Evolutionary conservation across 2,797 vertebrate genomes (phyloP), one percentile per base, ranked within the genome.

Genomic region (Ambastaia sidthimunki): DNA sequence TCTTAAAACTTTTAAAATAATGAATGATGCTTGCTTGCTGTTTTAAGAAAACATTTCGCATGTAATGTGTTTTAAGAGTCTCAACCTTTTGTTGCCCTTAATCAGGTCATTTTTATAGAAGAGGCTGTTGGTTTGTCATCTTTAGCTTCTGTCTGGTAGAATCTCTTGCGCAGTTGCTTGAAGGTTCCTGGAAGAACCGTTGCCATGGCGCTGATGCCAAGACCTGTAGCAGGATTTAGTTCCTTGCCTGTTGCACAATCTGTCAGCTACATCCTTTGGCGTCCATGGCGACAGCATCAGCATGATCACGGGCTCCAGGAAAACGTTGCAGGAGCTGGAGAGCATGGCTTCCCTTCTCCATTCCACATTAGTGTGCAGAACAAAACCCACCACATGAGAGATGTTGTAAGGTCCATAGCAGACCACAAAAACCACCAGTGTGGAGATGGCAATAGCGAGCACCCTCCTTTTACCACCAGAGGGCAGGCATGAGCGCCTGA

Each of bases 321-420:
- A 97, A 0, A 95, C 94, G 0, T 96, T 97, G 74, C 94, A 96
- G 59, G 93, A 91, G 65, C 94, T 96, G 0, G 92, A 92, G 70
- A 97, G 86, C 74, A 97, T 93, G 0, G 96, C 94, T 55, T 90
- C 85, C 0, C 77, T 85, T 69, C 95, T 90, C 96, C 96, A 97
- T 18, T 41, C 1, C 0, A 94, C 55, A 0, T 87, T 92, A 0
- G 72, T 0, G 0, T 83, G 0, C 47, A 63, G 0, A 63, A 87
- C 85, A 7, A 95, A 96, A 2, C 95, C 93, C 0, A 94, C 94
- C 0, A 97, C 66, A 0, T 96, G 96, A 2, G 95, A 95, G 71
- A 92, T 80, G 2, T 96, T 96, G 90, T 97, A 97, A 19, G 96
- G 96, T 0, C 93, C 93, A 5, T 96, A 93, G 85, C 96, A 97